Evolutionary conservation across 2,797 vertebrate species (phyloP).

Genomic region (Telmatherina bonti): DNA sequence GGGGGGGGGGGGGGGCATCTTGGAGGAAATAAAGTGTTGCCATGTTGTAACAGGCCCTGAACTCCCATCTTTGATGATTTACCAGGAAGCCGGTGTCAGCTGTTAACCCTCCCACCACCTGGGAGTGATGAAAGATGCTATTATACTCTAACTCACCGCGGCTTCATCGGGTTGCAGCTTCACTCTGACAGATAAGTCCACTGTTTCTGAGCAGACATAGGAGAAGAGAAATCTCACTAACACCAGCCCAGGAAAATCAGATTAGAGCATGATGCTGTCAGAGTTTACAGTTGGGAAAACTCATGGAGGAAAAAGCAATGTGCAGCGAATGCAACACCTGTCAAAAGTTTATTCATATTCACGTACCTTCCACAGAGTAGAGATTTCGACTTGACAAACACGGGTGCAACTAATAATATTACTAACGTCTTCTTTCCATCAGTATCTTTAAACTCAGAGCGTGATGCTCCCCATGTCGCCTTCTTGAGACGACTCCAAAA

Average conservation of each 20-base stretch:
- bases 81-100: conserved; percentile 65
- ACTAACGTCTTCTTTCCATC: conserved; percentile 18
- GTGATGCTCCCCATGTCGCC: conserved; percentile 7
- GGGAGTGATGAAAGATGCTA: conserved; percentile 63
- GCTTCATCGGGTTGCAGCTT: conserved; percentile 19
- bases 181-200: conserved; percentile 33
- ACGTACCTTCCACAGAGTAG: conserved; percentile 33
- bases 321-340: conserved; percentile 56
- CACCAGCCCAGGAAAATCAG: conserved; percentile 49
- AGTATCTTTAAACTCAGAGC: conserved; percentile 4
- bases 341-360: conserved; percentile 59
- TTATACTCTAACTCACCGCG: conserved; percentile 58
- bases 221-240: conserved; percentile 37
- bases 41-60: conserved; percentile 72
- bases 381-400: conserved; percentile 36
- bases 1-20: conserved; percentile 10
- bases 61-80: conserved; percentile 62
- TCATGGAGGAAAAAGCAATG: conserved; percentile 39
- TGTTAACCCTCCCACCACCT: conserved; percentile 68
- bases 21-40: conserved; percentile 44
- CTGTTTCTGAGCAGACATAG: conserved; percentile 47
- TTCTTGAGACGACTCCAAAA: conserved; percentile 22
- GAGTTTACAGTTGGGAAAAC: conserved; percentile 25
- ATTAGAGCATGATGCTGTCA: conserved; percentile 51
- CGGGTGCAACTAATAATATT: conserved; percentile 51